Conservation (phyloP, 2,888 invertebrate species). For the Oxyteleia sp. region DNA sequence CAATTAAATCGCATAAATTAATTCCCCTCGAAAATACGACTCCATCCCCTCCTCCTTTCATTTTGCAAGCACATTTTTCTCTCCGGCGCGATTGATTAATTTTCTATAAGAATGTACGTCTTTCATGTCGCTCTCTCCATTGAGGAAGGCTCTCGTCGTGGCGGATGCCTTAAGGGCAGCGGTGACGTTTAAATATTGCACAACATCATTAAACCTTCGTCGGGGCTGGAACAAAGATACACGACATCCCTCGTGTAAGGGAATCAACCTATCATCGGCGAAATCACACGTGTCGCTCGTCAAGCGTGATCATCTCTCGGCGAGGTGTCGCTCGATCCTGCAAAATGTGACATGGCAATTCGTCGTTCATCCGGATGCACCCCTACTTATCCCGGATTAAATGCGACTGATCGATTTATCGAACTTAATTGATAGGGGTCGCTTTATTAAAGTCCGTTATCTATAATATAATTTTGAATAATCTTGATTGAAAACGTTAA, state of each 20-base stretch:
- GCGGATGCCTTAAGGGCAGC: too few species aligned
- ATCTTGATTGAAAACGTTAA: slow-evolving; percentile 47
- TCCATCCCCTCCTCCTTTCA: too few species aligned
- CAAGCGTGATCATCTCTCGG: slow-evolving; percentile 71
- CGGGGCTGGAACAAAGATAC: slow-evolving; percentile 73
- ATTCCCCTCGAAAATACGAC: too few species aligned
- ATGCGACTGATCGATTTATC: slow-evolving; percentile 68
- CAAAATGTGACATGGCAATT: slow-evolving; percentile 72
- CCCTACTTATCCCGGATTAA: slow-evolving; percentile 67
- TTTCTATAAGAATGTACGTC: too few species aligned
- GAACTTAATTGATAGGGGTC: slow-evolving; percentile 67
- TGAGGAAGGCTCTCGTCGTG: too few species aligned
- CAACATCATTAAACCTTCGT: slow-evolving; percentile 80
- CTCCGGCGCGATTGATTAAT: too few species aligned
- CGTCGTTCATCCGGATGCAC: slow-evolving; percentile 65
- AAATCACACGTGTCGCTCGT: slow-evolving; percentile 79
- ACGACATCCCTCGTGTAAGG: slow-evolving; percentile 69
- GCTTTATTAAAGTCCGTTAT: slow-evolving; percentile 60
- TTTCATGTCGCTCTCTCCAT: too few species aligned
- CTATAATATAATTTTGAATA: slow-evolving; percentile 22
- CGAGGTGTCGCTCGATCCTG: slow-evolving; percentile 69
- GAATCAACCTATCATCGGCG: slow-evolving; percentile 76
- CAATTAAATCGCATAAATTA: too few species aligned
- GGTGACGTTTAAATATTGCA: slow-evolving; percentile 84
- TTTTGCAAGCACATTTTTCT: too few species aligned